Base-by-base conservation (phyloP, 2,888 invertebrate genomes). In the Mythimna lalbum region DNA sequence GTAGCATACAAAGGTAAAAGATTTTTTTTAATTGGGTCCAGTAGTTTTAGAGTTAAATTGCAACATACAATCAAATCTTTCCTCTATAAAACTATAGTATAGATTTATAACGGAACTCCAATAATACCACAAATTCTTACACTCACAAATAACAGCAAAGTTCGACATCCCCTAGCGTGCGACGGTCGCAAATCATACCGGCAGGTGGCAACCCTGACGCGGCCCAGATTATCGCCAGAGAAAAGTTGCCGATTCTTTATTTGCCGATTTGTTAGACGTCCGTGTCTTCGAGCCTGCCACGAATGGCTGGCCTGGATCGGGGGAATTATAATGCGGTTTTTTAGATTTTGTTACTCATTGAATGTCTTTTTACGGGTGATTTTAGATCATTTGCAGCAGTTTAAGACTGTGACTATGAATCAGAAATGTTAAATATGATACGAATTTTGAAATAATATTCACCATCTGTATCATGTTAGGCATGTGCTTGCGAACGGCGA, bases 181-280 rank as follows among this genome's bases (percentile, higher is more conserved):
- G 12, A n/a, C 43, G 9, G 7, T 47, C 14, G 5, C 57, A 71
- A 70, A 57, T 80, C 49, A 64, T 50, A 56, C 23, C 23, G 9
- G 19, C 62, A 61, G 50, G 69, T 76, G 80, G 33, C 72, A 84
- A 21, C 84, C 83, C 81, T 74, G 19, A 19, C 31, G 19, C 59
- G 69, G 57, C 75, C 73, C 59, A 78, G 82, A 82, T 85, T 83
- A 78, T 76, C 74, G 81, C 43, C 43, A 62, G 82, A 69, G 78
- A 79, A 69, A 72, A 83, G 71, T 80, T 70, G 67, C 78, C 74
- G 78, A 84, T 85, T 81, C 82, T 82, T 81, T 85, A 86, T 78
- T 82, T 82, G 80, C 73, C 77, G 82, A 84, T 85, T 82, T 86
- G 80, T 84, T 80, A 75, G 78, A 79, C 53, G 73, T 63, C 63